Evolutionary conservation across 2,888 invertebrate species (phyloP).

Genomic region (Trachelus iudaicus): DNA sequence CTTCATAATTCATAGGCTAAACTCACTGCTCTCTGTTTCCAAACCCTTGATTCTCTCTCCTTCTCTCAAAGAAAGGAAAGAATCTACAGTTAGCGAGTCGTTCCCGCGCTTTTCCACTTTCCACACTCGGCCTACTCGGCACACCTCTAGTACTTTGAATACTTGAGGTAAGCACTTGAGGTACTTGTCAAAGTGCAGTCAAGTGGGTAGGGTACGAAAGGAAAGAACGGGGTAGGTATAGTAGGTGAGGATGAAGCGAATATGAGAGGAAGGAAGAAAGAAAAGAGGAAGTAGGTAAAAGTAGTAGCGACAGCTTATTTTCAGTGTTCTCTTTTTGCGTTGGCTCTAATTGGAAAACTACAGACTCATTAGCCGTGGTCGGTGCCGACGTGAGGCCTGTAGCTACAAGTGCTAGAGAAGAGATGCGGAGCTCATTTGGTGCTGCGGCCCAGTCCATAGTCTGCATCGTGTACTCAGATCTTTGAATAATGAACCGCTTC

Average conservation of each 20-base stretch:
- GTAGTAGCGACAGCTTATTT: constrained; percentile 4
- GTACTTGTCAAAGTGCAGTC: not conserved
- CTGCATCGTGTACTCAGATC: constrained; percentile 44
- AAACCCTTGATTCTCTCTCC: not conserved
- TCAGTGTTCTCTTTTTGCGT: constrained; percentile 26
- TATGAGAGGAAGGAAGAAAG: not conserved
- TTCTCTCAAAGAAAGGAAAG: not conserved
- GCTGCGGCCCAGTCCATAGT: constrained; percentile 21
- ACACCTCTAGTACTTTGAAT: not conserved
- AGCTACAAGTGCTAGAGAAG: constrained; percentile 16
- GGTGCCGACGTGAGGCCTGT: constrained; percentile 8
- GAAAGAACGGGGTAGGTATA: not conserved
- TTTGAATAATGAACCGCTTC: constrained; percentile 54
- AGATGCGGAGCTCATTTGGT: constrained; percentile 45
- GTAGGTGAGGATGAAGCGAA: not conserved
- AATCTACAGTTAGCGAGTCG: not conserved
- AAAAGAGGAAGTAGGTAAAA: not conserved
- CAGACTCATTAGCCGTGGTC: constrained; percentile 51
- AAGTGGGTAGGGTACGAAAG: not conserved
- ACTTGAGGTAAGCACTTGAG: not conserved
- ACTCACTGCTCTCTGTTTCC: not conserved
- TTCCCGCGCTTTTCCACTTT: not conserved
- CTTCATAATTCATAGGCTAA: not conserved
- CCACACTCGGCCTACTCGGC: not conserved
- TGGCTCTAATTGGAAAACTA: constrained; percentile 52